A percentile compares a stretch with the other conserved stretches of the same genome.
Conservation (phyloP, 1,140 invertebrate genomes). For the Zophobas atratus region DNA sequence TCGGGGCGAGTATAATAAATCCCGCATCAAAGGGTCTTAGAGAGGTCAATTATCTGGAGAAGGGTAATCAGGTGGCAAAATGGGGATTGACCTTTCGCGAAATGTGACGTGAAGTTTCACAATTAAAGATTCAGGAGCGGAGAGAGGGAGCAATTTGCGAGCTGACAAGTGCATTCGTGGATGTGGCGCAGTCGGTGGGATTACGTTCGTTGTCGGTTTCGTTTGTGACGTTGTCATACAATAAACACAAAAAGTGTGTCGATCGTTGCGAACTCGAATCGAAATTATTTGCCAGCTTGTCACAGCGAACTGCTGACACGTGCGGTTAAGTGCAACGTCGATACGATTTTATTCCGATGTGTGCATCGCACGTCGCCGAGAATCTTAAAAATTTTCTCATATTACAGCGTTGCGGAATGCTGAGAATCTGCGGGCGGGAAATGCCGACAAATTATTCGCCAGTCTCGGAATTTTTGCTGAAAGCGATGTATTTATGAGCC, state of each 20-base stretch:
- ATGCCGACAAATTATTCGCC: neutral
- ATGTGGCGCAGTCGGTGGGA: neutral
- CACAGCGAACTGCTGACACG: neutral
- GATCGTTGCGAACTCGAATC: neutral
- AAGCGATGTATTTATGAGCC: neutral
- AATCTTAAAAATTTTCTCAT: neutral
- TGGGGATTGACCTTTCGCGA: conserved; percentile 7
- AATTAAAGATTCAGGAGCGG: neutral
- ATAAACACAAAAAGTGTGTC: neutral
- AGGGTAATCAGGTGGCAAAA: conserved; percentile 30
- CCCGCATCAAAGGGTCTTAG: conserved; percentile 19
- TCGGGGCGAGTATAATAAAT: conserved; percentile 3
- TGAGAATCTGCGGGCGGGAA: neutral
- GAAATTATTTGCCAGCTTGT: neutral
- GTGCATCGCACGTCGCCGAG: neutral
- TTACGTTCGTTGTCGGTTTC: no score
- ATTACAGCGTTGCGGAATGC: neutral
- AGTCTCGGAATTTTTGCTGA: neutral
- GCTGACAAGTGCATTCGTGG: no score
- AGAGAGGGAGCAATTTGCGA: no score
- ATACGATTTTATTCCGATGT: neutral
- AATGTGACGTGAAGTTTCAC: neutral
- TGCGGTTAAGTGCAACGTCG: neutral
- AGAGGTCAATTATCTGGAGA: conserved; percentile 26
- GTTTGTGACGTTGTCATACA: neutral